Evolutionary conservation across 2,113 vertebrate species (phyloP).

Genomic region (Microcebus jonahi): DNA sequence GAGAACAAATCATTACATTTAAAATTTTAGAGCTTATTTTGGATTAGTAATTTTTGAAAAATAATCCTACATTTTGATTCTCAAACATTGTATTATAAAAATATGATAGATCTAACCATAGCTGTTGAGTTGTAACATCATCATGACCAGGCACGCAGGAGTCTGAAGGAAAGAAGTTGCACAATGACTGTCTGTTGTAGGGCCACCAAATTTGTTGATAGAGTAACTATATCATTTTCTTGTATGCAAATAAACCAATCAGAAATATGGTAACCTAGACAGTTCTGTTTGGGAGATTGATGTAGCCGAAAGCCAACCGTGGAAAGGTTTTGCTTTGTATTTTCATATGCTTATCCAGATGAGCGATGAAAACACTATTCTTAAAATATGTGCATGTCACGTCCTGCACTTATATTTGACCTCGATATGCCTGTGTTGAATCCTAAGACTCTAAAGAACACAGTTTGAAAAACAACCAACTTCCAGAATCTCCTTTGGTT

Average conservation of each 20-base stretch:
- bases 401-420: neutral
- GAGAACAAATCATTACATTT: neutral
- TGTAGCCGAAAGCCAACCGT: accelerated
- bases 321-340: neutral
- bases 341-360: neutral
- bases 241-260: neutral
- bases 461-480: neutral
- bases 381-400: neutral
- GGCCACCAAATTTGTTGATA: accelerated
- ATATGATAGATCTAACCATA: accelerated
- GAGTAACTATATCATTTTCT: too few species aligned
- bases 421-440: neutral
- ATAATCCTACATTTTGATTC: neutral
- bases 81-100: neutral
- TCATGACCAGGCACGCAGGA: neutral
- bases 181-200: neutral
- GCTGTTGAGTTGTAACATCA: accelerated
- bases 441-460: neutral
- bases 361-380: neutral
- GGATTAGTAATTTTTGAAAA: neutral
- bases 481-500: neutral
- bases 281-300: neutral
- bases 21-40: neutral
- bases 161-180: neutral
- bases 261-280: neutral